A percentile compares a stretch with the other conserved stretches of the same genome.
Conservation (phyloP, 2,797 vertebrate species). For the Leuciscus waleckii region DNA sequence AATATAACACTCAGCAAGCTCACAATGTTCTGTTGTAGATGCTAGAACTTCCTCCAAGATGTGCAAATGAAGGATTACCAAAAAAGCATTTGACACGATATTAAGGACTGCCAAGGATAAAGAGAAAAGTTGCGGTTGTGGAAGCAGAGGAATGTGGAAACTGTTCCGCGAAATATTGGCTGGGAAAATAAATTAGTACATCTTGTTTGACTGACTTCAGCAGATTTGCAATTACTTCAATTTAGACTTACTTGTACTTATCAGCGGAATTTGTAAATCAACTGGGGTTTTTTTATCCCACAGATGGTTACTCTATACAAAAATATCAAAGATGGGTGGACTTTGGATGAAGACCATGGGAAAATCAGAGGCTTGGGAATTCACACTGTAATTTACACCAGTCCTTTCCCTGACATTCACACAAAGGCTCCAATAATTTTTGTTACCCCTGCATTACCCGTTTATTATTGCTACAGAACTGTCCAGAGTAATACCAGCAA, state of each 20-base stretch:
- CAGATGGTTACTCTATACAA: constrained; percentile 45
- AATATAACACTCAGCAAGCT: constrained; percentile 2
- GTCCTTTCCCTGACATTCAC: constrained; percentile 33
- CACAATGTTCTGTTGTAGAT: background rate
- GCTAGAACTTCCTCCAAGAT: background rate
- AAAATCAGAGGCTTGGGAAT: constrained; percentile 44
- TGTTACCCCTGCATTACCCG: background rate
- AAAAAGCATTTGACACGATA: background rate
- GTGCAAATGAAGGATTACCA: constrained; percentile 16
- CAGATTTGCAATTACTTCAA: constrained; percentile 28
- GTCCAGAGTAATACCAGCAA: constrained; percentile 45
- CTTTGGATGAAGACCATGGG: constrained; percentile 45
- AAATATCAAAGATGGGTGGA: constrained; percentile 39
- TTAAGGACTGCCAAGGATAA: background rate
- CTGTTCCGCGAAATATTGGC: constrained; percentile 4
- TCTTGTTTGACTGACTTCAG: constrained; percentile 36
- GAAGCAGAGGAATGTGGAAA: background rate
- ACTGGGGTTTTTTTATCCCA: background rate
- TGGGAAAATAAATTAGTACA: constrained; percentile 14
- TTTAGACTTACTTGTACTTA: constrained; percentile 15
- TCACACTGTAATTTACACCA: constrained; percentile 50
- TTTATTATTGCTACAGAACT: constrained; percentile 23
- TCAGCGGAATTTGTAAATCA: constrained; percentile 35
- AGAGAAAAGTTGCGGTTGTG: background rate
- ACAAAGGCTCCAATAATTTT: constrained; percentile 18